Evolutionary conservation across 2,888 invertebrate genomes (phyloP).

Genomic region (Ditylenchus weischeri): DNA sequence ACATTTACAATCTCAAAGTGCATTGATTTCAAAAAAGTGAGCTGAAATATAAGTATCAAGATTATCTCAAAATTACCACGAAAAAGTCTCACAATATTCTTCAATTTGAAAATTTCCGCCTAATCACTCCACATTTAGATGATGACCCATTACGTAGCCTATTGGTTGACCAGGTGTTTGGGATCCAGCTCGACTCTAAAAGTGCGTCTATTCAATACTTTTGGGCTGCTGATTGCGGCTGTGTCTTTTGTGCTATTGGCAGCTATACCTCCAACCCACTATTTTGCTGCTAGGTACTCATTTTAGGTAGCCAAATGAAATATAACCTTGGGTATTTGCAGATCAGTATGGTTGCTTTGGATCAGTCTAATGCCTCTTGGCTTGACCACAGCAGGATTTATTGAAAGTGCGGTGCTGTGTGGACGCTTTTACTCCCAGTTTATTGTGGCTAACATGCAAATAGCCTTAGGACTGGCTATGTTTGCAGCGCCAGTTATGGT

Average conservation of each 20-base stretch:
- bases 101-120: no score
- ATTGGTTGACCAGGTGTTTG: conserved; percentile 2
- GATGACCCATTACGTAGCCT: conserved; percentile 10
- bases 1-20: no score
- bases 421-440: conserved; percentile 49
- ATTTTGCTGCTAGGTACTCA: conserved; percentile 20
- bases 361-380: conserved; percentile 41
- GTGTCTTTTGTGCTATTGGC: conserved; percentile 34
- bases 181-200: conserved; percentile 14
- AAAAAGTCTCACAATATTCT: no score
- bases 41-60: no score
- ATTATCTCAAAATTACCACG: no score
- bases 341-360: conserved; percentile 14
- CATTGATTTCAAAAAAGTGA: no score
- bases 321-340: background rate
- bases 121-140: conserved; percentile 10
- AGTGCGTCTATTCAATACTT: conserved; percentile 43
- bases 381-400: conserved; percentile 42
- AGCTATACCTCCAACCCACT: conserved; percentile 32
- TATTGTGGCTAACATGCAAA: conserved; percentile 41
- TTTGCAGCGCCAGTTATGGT: conserved; percentile 39
- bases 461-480: conserved; percentile 44
- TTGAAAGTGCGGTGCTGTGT: conserved; percentile 43
- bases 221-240: conserved; percentile 33
- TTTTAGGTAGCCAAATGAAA: no score